phyloP scores from a whole-genome alignment of 2,797 vertebrate genomes.

The Otolemur crassicaudatus region DNA sequence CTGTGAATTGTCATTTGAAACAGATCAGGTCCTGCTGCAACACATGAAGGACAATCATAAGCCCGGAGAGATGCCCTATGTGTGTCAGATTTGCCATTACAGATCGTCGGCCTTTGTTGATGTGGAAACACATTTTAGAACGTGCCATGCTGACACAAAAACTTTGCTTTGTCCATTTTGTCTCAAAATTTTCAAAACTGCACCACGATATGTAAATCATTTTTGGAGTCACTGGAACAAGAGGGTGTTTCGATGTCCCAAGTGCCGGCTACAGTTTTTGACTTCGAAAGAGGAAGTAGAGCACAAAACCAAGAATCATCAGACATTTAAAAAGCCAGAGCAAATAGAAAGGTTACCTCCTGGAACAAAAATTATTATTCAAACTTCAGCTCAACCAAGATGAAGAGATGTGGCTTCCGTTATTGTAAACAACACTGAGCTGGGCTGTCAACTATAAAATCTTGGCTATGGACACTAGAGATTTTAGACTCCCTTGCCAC shows the following conservation, averaged over 20 bases:
- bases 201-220: background rate
- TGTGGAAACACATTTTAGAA: slow-evolving; percentile 50
- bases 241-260: background rate
- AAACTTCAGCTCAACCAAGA: background rate
- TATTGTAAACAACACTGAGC: background rate
- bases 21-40: slow-evolving; percentile 75
- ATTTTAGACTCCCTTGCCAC: background rate
- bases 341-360: background rate
- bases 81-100: slow-evolving; percentile 77
- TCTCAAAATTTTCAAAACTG: slow-evolving; percentile 39
- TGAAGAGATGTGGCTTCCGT: background rate
- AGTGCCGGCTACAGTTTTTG: slow-evolving; percentile 51
- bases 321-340: slow-evolving; percentile 37
- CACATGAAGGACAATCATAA: slow-evolving; percentile 82
- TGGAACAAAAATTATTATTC: background rate
- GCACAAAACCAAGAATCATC: slow-evolving; percentile 23
- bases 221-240: background rate
- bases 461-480: background rate
- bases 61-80: slow-evolving; percentile 76
- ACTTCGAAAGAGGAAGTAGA: background rate
- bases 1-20: slow-evolving; percentile 77
- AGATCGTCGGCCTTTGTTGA: slow-evolving; percentile 69
- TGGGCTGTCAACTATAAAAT: background rate
- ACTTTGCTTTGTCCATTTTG: slow-evolving; percentile 45
- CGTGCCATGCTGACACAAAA: background rate